Evolutionary conservation across 2,888 invertebrate genomes (phyloP).

Genomic region (Drosophila nr. medialis): DNA sequence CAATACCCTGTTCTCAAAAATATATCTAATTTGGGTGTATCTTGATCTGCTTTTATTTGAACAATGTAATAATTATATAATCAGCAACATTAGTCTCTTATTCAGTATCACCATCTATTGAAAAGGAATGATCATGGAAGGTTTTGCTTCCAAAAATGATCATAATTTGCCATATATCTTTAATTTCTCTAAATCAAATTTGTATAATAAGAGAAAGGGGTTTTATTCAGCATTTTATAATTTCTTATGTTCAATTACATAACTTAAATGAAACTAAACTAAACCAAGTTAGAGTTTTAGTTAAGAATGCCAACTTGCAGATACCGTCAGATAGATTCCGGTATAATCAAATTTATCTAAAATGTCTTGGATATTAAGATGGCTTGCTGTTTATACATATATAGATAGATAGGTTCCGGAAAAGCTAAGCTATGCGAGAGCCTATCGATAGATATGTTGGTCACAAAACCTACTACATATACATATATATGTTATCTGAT

Average conservation of each 20-base stretch:
- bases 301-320: not conserved
- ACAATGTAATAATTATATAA: not conserved
- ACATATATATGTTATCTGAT: too few relatives aligned
- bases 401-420: too few relatives aligned
- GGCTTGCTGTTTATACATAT: too few relatives aligned
- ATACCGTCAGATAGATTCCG: accelerated
- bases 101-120: not conserved
- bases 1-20: conserved; percentile 20
- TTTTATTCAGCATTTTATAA: not conserved
- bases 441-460: not conserved
- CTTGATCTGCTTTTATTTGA: too few relatives aligned
- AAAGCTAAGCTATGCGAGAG: too few relatives aligned
- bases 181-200: not conserved
- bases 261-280: not conserved
- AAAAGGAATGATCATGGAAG: not conserved
- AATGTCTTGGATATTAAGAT: too few relatives aligned
- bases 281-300: not conserved
- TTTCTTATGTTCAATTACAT: not conserved
- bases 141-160: not conserved
- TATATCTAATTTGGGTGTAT: not conserved
- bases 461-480: accelerated
- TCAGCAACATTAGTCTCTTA: not conserved
- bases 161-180: not conserved
- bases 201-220: not conserved
- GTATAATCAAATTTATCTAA: too few relatives aligned